Percentiles rank a stretch among this genome's conserved stretches.
These are phyloP conservation scores for Tuberolachnus salignus DNA, from an alignment of 2,888 invertebrate genomes.

Conservation along the genomic window DNA sequence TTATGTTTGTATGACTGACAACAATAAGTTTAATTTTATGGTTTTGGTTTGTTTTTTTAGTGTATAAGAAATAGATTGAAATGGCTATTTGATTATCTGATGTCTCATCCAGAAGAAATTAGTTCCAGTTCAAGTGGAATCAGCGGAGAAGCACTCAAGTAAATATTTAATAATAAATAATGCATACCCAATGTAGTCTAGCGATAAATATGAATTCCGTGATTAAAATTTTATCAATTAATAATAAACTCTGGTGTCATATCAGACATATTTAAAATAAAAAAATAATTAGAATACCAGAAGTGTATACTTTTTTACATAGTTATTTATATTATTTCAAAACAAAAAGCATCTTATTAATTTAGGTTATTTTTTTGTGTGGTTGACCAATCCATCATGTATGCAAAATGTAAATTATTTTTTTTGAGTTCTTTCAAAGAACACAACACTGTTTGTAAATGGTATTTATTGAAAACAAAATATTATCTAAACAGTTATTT, in stretches of 20 bases:
- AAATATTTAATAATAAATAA: constrained; percentile 14
- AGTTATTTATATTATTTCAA: no score
- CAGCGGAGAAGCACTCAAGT: constrained; percentile 46
- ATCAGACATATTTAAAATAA: neutral
- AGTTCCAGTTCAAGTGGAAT: constrained; percentile 41
- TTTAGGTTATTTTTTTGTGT: no score
- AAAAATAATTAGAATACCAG: no score
- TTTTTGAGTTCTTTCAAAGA: no score
- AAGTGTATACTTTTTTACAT: no score
- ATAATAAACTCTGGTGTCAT: neutral
- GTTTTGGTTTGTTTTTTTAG: no score
- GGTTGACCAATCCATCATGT: no score
- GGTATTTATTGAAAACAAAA: no score
- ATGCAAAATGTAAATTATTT: no score
- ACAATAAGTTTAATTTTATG: neutral
- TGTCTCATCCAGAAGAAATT: constrained; percentile 54
- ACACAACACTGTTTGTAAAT: no score
- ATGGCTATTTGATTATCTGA: constrained; percentile 47
- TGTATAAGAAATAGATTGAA: constrained; percentile 32
- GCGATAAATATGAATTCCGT: neutral
- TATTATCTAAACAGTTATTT: neutral
- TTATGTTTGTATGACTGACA: neutral
- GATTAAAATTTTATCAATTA: neutral
- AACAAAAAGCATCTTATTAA: no score
- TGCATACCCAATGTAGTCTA: neutral